phyloP scores from a whole-genome alignment of 2,888 invertebrate genomes.

The Icerya purchasi region DNA sequence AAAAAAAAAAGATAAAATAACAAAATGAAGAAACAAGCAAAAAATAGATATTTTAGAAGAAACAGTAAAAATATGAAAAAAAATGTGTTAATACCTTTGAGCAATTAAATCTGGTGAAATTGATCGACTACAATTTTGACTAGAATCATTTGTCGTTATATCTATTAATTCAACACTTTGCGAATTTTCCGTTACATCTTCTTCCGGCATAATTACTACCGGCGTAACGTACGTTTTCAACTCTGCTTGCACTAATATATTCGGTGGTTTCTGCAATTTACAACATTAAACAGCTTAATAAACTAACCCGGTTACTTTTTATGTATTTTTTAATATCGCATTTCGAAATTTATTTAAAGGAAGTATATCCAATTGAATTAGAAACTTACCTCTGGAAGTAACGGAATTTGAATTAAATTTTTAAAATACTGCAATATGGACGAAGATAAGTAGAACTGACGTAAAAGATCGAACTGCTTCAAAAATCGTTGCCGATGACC shows the following conservation, averaged over 20 bases:
- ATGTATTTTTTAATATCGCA: too few species aligned
- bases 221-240: slow-evolving; percentile 84
- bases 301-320: too few species aligned
- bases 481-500: slow-evolving; percentile 81
- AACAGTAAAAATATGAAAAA: too few species aligned
- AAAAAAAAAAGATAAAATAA: too few species aligned
- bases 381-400: slow-evolving; percentile 52
- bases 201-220: slow-evolving; percentile 60
- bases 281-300: too few species aligned
- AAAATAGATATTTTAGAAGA: too few species aligned
- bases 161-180: slow-evolving; percentile 25
- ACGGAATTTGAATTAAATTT: slow-evolving; percentile 78
- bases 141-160: slow-evolving; percentile 19
- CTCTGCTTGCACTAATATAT: slow-evolving; percentile 80
- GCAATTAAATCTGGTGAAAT: slow-evolving; percentile 29
- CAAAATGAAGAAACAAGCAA: too few species aligned
- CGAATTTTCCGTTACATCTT: slow-evolving; percentile 38
- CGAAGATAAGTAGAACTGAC: slow-evolving; percentile 79
- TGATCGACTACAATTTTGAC: slow-evolving; percentile 23
- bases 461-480: slow-evolving; percentile 67
- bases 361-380: too few species aligned
- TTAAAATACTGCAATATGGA: slow-evolving; percentile 93
- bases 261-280: slow-evolving; percentile 66
- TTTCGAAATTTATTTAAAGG: too few species aligned
- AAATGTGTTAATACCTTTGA: too few species aligned